phyloP scores from a whole-genome alignment of 2,797 vertebrate genomes.

The Syngnathus acus region DNA sequence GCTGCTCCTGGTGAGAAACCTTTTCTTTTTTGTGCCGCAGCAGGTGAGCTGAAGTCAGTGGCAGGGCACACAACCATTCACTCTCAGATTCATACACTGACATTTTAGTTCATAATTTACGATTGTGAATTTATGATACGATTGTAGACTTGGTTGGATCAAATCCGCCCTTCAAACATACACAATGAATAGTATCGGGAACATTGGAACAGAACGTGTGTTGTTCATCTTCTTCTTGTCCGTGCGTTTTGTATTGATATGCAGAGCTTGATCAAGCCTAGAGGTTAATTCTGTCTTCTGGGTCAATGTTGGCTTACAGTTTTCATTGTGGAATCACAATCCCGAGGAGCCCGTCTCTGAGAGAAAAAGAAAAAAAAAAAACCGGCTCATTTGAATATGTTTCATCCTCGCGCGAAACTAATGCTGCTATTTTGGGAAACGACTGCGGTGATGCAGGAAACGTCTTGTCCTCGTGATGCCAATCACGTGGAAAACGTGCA shows the following conservation, averaged over 20 bases:
- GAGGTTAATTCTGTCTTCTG: conserved; percentile 65
- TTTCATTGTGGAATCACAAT: conserved; percentile 64
- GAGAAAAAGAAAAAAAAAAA: background rate
- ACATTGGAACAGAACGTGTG: no score
- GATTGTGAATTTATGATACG: no score
- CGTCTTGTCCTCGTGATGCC: conserved; percentile 57
- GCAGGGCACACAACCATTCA: background rate
- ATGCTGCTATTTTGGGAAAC: conserved; percentile 62
- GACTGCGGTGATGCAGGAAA: conserved; percentile 50
- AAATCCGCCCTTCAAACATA: no score
- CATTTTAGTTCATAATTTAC: background rate
- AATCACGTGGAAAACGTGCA: conserved; percentile 17
- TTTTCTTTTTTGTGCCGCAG: background rate
- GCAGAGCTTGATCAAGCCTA: conserved; percentile 50
- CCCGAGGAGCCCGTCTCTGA: conserved; percentile 37
- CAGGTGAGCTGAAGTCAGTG: no score
- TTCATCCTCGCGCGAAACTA: conserved; percentile 59
- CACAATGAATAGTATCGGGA: no score
- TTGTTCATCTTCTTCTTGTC: conserved; percentile 17
- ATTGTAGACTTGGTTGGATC: no score
- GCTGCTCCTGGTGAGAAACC: conserved; percentile 85
- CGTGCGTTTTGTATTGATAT: conserved; percentile 36
- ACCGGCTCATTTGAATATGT: conserved; percentile 59
- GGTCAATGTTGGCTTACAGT: conserved; percentile 61
- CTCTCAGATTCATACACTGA: background rate